Evolutionary conservation across 2,797 vertebrate genomes (phyloP).

Genomic region (Aeoliscus strigatus): DNA sequence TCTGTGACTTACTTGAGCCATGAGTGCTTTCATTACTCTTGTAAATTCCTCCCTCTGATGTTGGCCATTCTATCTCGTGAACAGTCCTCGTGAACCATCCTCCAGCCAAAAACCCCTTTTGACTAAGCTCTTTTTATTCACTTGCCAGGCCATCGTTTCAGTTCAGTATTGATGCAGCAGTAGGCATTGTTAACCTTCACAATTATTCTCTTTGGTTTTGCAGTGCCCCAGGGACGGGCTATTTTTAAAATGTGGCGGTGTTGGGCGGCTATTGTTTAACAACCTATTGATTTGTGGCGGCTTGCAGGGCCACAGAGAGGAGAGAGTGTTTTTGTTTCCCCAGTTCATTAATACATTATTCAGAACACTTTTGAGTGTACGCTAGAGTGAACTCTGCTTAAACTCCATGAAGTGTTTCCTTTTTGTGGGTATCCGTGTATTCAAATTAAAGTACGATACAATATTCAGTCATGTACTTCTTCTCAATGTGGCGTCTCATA

Average conservation of each 20-base stretch:
- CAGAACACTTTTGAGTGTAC: no score
- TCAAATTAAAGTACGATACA: no score
- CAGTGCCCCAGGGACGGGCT: conserved; percentile 24
- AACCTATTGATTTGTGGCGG: conserved; percentile 61
- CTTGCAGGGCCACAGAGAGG: no score
- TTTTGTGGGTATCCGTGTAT: no score
- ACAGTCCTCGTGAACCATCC: conserved; percentile 12
- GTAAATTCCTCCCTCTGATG: no score
- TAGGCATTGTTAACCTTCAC: conserved; percentile 54
- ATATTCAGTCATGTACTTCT: no score
- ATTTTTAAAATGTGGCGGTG: conserved; percentile 46
- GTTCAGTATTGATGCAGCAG: conserved; percentile 43
- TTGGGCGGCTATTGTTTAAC: conserved; percentile 57
- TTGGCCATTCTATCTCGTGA: no score
- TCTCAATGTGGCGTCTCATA: no score
- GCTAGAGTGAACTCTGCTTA: no score
- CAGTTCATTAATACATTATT: conserved; percentile 31
- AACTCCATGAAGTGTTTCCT: no score
- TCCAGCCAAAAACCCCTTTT: conserved; percentile 1
- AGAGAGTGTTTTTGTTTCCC: conserved; percentile 26
- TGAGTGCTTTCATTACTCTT: no score
- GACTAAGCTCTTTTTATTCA: conserved; percentile 6
- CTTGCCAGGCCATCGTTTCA: conserved; percentile 19
- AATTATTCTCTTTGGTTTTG: conserved; percentile 44
- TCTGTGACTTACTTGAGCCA: no score